These are phyloP conservation scores for Phytoseiulus persimilis DNA, from an alignment of 2,888 invertebrate species.

Conservation along the genomic window DNA sequence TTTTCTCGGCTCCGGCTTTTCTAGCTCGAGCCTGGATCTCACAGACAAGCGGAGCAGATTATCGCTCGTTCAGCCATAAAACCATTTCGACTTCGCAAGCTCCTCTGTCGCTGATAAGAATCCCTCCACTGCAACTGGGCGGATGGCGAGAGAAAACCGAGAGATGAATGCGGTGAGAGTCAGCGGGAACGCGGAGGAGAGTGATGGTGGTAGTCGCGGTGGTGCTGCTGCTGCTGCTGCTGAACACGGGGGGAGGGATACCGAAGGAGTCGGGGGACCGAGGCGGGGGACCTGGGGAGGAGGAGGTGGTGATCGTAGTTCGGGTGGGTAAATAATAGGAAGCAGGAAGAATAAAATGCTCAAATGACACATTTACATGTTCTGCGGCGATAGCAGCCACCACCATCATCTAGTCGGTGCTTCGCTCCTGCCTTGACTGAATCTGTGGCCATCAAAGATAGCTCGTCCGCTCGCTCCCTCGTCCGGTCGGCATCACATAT, in stretches of 20 bases:
- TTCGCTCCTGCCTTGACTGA: neutral
- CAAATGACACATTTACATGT: conserved; percentile 5
- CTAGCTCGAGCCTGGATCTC: neutral
- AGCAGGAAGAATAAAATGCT: conserved; percentile 5
- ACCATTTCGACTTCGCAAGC: neutral
- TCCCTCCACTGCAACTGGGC: neutral
- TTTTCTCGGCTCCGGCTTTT: neutral
- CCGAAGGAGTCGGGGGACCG: neutral
- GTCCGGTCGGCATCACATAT: neutral
- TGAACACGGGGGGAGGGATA: neutral
- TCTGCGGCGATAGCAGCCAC: neutral
- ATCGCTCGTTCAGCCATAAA: conserved; percentile 5
- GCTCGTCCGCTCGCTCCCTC: neutral
- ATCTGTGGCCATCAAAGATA: conserved; percentile 5
- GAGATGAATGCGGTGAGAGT: neutral
- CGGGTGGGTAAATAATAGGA: neutral
- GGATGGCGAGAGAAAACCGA: neutral
- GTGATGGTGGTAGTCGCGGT: neutral
- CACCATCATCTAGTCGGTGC: neutral
- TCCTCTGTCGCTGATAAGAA: neutral
- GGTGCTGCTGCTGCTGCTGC: neutral
- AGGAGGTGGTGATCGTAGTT: neutral
- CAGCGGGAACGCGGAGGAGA: neutral
- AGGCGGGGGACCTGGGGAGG: neutral
- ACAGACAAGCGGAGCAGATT: neutral